Percentiles rank a stretch among this genome's conserved stretches.
phyloP scores from a whole-genome alignment of 2,113 vertebrate species.

The Cynocephalus volans region DNA sequence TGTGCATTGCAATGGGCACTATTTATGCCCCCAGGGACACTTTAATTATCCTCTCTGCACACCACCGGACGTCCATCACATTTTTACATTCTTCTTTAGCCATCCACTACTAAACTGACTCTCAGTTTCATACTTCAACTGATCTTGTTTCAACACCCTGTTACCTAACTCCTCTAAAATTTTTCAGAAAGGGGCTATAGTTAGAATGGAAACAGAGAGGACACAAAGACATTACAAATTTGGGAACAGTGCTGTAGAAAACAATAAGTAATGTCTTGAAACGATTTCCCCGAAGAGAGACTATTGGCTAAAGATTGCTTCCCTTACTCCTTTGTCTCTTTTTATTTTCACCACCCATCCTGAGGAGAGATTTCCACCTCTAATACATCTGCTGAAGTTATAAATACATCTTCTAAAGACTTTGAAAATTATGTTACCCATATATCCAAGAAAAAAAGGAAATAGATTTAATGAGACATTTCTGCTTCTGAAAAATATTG shows the following conservation, averaged over 20 bases:
- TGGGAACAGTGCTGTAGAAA: neutral
- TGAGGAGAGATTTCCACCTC: neutral
- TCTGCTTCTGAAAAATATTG: constrained; percentile 55
- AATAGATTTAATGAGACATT: constrained; percentile 22
- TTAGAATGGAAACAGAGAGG: neutral
- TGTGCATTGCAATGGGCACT: neutral
- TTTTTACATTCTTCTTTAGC: neutral
- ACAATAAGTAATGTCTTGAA: neutral
- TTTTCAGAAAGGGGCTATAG: neutral
- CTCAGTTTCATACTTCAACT: neutral
- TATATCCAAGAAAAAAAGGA: neutral
- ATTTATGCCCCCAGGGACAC: neutral
- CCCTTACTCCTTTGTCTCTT: neutral
- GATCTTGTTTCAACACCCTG: neutral
- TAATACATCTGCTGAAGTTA: neutral
- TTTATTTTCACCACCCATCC: neutral
- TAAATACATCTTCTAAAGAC: neutral
- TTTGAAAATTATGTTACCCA: neutral
- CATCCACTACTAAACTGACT: neutral
- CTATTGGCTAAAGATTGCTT: neutral
- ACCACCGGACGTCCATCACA: neutral
- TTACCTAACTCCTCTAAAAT: neutral
- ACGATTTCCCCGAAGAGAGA: neutral
- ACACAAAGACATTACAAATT: neutral
- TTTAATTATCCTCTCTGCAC: neutral